Base-by-base conservation (phyloP, 2,888 invertebrate genomes). In the Linnaemya vulpina region DNA sequence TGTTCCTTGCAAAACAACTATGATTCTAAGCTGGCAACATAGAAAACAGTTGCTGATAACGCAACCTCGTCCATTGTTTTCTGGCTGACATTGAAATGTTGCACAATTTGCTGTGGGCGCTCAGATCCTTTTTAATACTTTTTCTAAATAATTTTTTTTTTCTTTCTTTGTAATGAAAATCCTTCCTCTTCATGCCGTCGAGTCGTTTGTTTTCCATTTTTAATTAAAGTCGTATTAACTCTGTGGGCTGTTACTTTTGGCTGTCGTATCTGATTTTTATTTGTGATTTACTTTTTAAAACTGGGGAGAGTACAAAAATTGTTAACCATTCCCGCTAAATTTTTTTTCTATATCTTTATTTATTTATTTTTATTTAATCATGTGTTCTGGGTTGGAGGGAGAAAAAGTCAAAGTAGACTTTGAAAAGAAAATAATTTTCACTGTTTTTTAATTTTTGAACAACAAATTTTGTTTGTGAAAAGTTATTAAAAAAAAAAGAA, bases 31-130 rank as follows among this genome's bases (percentile, higher is more conserved):
- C 30, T 73, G 49, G 55, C 70, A 84, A 73, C 40, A 62, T 73
- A 67, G 35, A 22, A 58, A 55, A 63, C n/a, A 63, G 20, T 46
- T 51, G 70, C 53, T 78, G 40, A 17, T 68, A 78, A 62, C 20
- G 20, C 51, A 85, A 79, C 85, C 82, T 82, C 82, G 74, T 70
- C 74, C 65, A 79, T 85, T 85, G 85, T 85, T 79, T 53, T 75
- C 81, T 70, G 35, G 82, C 46, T 85, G 78, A 82, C 85, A 85
- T 82, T 85, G 82, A 85, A 82, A 85, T 79, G 82, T 85, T 85
- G 78, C 82, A 85, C 63, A 78, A 65, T 51, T 53, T 82, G 70
- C 35, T 71, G 22, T 43, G 75, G 75, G 65, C 82, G 71, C 78
- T 40, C 22, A 77, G 82, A 63, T 65, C 68, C 68, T 74, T 81